phyloP scores from a whole-genome alignment of 2,797 vertebrate species.

The Chaenodraco wilsoni region DNA sequence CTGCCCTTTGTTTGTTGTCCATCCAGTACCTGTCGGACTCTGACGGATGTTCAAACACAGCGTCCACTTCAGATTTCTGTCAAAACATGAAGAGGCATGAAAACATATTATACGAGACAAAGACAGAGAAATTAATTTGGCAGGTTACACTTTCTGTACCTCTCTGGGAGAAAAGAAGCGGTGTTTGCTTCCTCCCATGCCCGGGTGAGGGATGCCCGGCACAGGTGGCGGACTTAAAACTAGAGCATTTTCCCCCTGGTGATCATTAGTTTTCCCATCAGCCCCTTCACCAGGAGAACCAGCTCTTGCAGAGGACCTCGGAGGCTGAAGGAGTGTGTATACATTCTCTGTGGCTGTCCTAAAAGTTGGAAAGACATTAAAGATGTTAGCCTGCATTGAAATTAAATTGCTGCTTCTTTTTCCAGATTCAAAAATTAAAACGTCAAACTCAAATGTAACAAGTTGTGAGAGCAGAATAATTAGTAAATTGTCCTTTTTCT shows the following conservation, averaged over 20 bases:
- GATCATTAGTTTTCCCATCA: constrained; percentile 65
- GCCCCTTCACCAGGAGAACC: constrained; percentile 77
- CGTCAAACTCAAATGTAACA: constrained; percentile 10
- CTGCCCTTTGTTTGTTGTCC: constrained; percentile 69
- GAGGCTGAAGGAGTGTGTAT: constrained; percentile 82
- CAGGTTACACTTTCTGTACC: constrained; percentile 47
- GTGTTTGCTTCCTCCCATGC: constrained; percentile 65
- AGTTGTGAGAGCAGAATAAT: constrained; percentile 9
- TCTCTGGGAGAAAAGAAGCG: constrained; percentile 76
- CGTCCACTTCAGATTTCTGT: constrained; percentile 74
- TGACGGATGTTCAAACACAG: constrained; percentile 63
- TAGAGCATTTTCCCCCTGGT: constrained; percentile 66
- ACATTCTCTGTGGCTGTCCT: constrained; percentile 81
- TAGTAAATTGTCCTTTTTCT: constrained; percentile 20
- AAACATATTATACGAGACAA: neutral
- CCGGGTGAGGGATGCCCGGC: constrained; percentile 66
- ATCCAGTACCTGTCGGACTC: constrained; percentile 67
- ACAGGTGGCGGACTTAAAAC: constrained; percentile 66
- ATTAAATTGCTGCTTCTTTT: neutral
- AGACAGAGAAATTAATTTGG: neutral
- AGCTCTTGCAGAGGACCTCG: constrained; percentile 68
- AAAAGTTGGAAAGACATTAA: neutral
- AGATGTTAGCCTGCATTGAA: neutral
- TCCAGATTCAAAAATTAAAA: constrained; percentile 1
- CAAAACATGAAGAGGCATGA: constrained; percentile 27